Evolutionary conservation across 2,797 vertebrate genomes (phyloP).

Genomic region (Coregonus ussuriensis): DNA sequence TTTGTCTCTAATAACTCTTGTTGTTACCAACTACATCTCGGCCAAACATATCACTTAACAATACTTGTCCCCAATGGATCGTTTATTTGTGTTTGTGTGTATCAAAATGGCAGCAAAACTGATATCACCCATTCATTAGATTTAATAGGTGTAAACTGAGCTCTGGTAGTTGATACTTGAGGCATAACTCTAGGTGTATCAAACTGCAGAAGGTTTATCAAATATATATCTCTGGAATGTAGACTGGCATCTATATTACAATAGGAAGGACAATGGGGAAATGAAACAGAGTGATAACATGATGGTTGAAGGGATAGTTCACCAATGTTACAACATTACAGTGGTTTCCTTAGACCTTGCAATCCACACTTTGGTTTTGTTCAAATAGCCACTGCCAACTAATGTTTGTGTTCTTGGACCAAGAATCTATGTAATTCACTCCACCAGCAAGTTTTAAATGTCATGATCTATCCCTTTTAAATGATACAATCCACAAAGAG

Average conservation of each 20-base stretch:
- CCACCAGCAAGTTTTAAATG: too few relatives aligned
- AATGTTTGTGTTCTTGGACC: too few relatives aligned
- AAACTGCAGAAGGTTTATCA: slow-evolving; percentile 31
- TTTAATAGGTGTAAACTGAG: slow-evolving; percentile 26
- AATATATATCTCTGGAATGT: slow-evolving; percentile 19
- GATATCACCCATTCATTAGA: slow-evolving; percentile 30
- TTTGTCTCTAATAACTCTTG: too few relatives aligned
- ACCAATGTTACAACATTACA: too few relatives aligned
- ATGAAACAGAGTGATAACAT: not conserved
- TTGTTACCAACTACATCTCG: slow-evolving; percentile 31
- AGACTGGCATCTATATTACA: slow-evolving; percentile 24
- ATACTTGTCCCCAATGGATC: slow-evolving; percentile 27
- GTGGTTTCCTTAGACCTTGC: too few relatives aligned
- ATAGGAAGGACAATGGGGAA: not conserved
- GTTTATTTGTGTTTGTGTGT: slow-evolving; percentile 36
- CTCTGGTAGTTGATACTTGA: slow-evolving; percentile 35
- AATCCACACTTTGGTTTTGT: too few relatives aligned
- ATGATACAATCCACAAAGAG: too few relatives aligned
- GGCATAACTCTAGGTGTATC: slow-evolving; percentile 22
- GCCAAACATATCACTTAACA: slow-evolving; percentile 51
- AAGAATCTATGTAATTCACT: too few relatives aligned
- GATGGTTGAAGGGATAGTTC: too few relatives aligned
- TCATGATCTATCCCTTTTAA: too few relatives aligned
- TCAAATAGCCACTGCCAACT: too few relatives aligned
- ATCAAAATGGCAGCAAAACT: slow-evolving; percentile 29